phyloP scores from a whole-genome alignment of 2,888 invertebrate genomes.

The Ophonus ardosiacus region DNA sequence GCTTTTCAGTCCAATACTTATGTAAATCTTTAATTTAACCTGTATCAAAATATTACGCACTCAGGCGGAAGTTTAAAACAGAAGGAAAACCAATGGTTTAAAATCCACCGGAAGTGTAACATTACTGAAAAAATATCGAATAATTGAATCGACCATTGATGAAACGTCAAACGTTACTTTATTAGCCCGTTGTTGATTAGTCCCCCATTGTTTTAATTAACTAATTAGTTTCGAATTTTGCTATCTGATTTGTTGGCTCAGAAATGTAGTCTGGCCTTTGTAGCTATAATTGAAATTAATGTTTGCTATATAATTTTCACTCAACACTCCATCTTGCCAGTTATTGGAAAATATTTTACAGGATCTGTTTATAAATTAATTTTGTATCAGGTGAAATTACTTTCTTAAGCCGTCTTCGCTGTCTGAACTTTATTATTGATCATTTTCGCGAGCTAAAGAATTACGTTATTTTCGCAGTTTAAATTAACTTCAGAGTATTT shows the following conservation, averaged over 20 bases:
- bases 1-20: too few relatives aligned
- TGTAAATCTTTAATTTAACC: too few relatives aligned
- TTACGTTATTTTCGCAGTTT: background rate
- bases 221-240: conserved; percentile 52
- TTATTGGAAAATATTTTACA: conserved; percentile 34
- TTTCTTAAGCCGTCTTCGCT: background rate
- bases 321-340: conserved; percentile 25
- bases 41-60: too few relatives aligned
- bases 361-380: conserved; percentile 27
- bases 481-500: conserved; percentile 4
- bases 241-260: conserved; percentile 46
- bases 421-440: conserved; percentile 16
- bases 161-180: conserved; percentile 29
- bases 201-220: conserved; percentile 54
- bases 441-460: background rate
- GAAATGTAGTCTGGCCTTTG: conserved; percentile 27
- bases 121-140: conserved; percentile 8
- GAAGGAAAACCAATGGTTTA: background rate
- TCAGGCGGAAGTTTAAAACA: too few relatives aligned
- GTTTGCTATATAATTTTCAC: conserved; percentile 47
- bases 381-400: conserved; percentile 40
- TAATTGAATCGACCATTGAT: background rate
- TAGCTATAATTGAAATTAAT: conserved; percentile 56
- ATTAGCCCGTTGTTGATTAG: conserved; percentile 50
- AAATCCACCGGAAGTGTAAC: conserved; percentile 7